Percentiles rank a stretch among this genome's conserved stretches.
phyloP scores from a whole-genome alignment of 1,140 invertebrate species.

The Anastrepha obliqua region DNA sequence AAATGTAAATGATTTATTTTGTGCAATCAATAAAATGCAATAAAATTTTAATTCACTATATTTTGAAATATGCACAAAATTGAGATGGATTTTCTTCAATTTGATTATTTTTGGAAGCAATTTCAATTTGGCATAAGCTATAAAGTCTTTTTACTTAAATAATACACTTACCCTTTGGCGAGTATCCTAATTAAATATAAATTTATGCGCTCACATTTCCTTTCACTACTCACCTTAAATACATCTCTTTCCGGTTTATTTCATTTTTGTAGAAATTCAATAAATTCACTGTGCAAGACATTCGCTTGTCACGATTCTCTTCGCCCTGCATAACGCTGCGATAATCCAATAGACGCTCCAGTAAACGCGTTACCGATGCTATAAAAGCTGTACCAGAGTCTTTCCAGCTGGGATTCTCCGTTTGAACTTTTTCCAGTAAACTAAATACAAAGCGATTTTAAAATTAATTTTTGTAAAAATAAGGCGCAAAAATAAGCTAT shows the following conservation, averaged over 20 bases:
- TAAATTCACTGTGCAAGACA: conserved; percentile 98
- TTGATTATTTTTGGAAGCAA: too few relatives aligned
- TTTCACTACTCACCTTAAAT: conserved; percentile 79
- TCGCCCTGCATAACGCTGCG: conserved; percentile 93
- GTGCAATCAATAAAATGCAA: too few relatives aligned
- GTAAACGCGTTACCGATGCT: conserved; percentile 89
- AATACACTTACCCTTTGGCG: too few relatives aligned
- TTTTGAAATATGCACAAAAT: too few relatives aligned
- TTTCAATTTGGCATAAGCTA: too few relatives aligned
- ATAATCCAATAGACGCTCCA: conserved; percentile 94
- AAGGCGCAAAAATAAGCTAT: neutral
- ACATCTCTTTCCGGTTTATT: conserved; percentile 97
- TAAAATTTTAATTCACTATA: too few relatives aligned
- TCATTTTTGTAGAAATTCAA: conserved; percentile 98
- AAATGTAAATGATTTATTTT: too few relatives aligned
- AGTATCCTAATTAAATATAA: neutral
- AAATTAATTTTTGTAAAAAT: neutral
- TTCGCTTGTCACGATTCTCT: conserved; percentile 93
- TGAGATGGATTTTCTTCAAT: too few relatives aligned
- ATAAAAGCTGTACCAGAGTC: conserved; percentile 94
- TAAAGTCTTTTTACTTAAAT: too few relatives aligned
- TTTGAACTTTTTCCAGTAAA: conserved; percentile 89
- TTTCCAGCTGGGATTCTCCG: conserved; percentile 89
- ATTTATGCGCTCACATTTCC: neutral
- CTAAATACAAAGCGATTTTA: conserved; percentile 75